Conservation (phyloP, 2,113 vertebrate species). For the Heterochromis multidens region DNA sequence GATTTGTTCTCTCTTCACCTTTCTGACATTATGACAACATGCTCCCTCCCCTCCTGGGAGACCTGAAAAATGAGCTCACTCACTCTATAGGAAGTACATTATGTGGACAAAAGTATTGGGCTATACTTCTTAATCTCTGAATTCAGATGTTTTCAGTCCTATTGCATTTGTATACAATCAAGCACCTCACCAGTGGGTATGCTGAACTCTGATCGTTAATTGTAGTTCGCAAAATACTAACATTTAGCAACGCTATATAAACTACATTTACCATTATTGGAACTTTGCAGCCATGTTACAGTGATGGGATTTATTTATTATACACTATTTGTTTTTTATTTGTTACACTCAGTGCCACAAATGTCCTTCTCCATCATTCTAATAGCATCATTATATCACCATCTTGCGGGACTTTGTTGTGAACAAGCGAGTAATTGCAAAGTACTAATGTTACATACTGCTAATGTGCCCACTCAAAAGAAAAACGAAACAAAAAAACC, state of each 20-base stretch:
- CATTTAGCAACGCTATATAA: neutral
- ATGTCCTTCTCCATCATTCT: neutral
- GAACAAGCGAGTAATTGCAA: conserved; percentile 9
- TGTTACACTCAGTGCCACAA: neutral
- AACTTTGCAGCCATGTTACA: neutral
- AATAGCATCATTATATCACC: neutral
- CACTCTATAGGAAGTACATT: too few species aligned
- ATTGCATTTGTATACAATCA: too few species aligned
- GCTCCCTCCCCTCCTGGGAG: too few species aligned
- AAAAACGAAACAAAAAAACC: neutral
- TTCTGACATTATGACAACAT: too few species aligned
- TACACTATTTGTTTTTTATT: neutral
- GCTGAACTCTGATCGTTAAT: too few species aligned
- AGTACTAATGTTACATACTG: neutral
- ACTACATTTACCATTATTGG: neutral
- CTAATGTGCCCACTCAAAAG: conserved; percentile 3
- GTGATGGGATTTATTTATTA: neutral
- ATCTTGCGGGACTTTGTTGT: neutral
- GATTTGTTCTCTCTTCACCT: neutral
- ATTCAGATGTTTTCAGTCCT: too few species aligned
- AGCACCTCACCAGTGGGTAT: too few species aligned
- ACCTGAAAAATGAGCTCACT: too few species aligned
- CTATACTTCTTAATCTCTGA: too few species aligned
- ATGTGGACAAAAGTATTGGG: too few species aligned
- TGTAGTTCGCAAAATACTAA: neutral